A percentile compares a stretch with the other conserved stretches of the same genome.
These are phyloP conservation scores for Pseudopodoces humilis DNA, from an alignment of 2,113 vertebrate genomes.

Conservation along the genomic window DNA sequence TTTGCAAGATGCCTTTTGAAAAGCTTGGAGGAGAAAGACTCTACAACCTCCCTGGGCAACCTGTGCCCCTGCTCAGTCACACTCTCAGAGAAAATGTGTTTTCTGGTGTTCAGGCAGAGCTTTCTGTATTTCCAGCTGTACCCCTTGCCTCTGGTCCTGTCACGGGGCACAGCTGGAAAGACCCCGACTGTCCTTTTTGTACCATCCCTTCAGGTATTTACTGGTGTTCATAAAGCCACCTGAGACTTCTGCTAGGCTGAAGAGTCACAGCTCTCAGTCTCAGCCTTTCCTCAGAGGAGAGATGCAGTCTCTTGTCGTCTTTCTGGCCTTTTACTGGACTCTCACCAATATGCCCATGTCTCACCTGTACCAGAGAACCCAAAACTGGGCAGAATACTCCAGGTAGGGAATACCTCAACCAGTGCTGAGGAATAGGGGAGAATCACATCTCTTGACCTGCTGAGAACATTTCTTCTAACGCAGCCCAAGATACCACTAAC, in stretches of 20 bases:
- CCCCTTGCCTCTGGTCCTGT: background rate
- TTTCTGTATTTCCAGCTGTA: background rate
- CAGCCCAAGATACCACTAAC: background rate
- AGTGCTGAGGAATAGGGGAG: background rate
- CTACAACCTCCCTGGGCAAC: background rate
- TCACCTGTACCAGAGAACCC: background rate
- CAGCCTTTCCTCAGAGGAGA: background rate
- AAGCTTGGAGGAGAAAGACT: background rate
- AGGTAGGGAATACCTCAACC: background rate
- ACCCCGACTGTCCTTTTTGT: background rate
- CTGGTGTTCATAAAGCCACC: background rate
- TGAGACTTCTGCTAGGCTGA: background rate
- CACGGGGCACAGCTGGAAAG: background rate
- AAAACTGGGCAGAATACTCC: background rate
- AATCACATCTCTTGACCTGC: background rate
- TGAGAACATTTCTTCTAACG: background rate
- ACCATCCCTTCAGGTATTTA: background rate
- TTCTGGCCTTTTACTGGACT: background rate
- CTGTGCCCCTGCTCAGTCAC: background rate
- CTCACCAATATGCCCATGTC: background rate
- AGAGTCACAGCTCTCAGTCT: background rate
- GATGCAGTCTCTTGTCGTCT: background rate
- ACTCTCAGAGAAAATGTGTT: background rate
- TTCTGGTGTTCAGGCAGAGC: background rate
- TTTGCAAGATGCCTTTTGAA: background rate